Conservation (phyloP, 2,113 vertebrate genomes). For the Semicossyphus pulcher region DNA sequence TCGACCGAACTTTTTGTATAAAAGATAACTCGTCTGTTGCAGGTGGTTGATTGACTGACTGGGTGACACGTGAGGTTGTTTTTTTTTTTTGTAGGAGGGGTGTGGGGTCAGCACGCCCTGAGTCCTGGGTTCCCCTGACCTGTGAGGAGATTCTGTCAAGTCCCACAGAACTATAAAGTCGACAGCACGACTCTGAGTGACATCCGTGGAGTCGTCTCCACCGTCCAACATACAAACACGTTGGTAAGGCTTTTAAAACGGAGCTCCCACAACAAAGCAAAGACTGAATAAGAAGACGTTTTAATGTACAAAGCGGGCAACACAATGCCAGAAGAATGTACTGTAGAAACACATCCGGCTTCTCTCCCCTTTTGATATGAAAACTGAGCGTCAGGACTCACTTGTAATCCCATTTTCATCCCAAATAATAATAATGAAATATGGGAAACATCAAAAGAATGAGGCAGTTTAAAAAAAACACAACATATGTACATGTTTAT, state of each 20-base stretch:
- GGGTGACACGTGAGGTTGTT: slow-evolving; percentile 23
- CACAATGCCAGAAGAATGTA: slow-evolving; percentile 55
- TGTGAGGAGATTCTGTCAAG: slow-evolving; percentile 40
- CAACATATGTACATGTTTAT: slow-evolving; percentile 84
- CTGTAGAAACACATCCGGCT: slow-evolving; percentile 52
- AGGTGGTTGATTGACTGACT: slow-evolving; percentile 36
- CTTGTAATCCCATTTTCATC: slow-evolving; percentile 57
- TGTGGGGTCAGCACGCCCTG: slow-evolving; percentile 53
- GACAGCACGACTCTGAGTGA: slow-evolving; percentile 19
- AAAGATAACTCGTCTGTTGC: slow-evolving; percentile 62
- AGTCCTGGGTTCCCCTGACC: slow-evolving; percentile 61
- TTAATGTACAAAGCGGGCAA: slow-evolving; percentile 65
- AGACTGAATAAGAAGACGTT: slow-evolving; percentile 42
- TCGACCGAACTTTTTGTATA: slow-evolving; percentile 47
- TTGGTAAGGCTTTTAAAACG: slow-evolving; percentile 80
- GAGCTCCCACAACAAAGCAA: slow-evolving; percentile 72
- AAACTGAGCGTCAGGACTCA: slow-evolving; percentile 63
- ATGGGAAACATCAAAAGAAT: slow-evolving; percentile 71
- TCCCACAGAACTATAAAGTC: slow-evolving; percentile 19
- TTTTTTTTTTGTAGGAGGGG: slow-evolving; percentile 8
- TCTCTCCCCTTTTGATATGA: slow-evolving; percentile 60
- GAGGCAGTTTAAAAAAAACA: slow-evolving; percentile 76
- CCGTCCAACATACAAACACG: slow-evolving; percentile 56
- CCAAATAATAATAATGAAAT: slow-evolving; percentile 69
- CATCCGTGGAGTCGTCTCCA: slow-evolving; percentile 17